Evolutionary conservation across 1,140 invertebrate genomes (phyloP), one percentile per base, ranked within the genome.

Genomic region (Ectropis grisescens): DNA sequence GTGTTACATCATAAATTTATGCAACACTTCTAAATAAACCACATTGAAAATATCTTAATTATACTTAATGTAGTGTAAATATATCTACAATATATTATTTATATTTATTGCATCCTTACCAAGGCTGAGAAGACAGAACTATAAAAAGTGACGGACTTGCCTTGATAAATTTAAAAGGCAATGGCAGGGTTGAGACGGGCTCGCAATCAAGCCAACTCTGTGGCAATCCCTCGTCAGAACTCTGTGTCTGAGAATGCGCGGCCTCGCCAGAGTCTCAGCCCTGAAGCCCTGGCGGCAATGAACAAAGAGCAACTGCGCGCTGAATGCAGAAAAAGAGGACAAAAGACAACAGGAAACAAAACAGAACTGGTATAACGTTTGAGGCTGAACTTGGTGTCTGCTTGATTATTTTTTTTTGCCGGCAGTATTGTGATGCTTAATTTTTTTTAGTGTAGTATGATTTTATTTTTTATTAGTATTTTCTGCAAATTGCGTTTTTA

Each of bases 251-350:
- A 80, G 29, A 71, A 65, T 74, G 64, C 68, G 49, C 71, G 61
- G 45, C 47, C 64, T 33, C 70, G 68, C 33, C 75, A 80, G 41
- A 76, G 58, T 41, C 51, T 70, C 45, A 72, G 64, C 32, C 58
- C 74, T 37, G 84, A 85, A 50, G 72, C 74, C 40, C 66, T 86
- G 45, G 72, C 79, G 30, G 60, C 75, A 15, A 81, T 87, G 74
- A 87, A 78, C 47, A 87, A 87, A 72, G 85, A 88, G 47, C 86
- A 87, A 56, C 71, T 88, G 34, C 85, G 86, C 44, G 60, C 70
- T 25, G 86, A 87, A 66, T 87, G 86, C 71, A 74, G 85, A 42
- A 85, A 85, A 71, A 65, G 85, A 40, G 86, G 86, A 22, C 85
- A 86, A 52, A 85, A 85, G 55, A 82, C 84, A 6, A 82, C 83